Conservation (phyloP, 2,113 vertebrate species). For the Triplophysa tibetana region DNA sequence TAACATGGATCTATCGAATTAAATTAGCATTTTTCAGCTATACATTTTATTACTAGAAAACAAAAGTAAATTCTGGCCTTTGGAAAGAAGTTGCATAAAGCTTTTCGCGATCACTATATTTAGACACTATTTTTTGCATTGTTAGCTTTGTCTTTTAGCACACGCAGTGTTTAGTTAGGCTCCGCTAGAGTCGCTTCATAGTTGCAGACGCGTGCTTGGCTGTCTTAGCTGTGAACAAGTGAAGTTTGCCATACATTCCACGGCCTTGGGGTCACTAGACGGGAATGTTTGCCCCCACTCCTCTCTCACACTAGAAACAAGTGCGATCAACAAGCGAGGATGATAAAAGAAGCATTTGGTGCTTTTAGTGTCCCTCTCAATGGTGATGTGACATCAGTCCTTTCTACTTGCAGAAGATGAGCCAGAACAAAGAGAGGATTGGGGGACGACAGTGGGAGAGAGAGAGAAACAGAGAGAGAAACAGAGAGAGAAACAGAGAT, state of each 20-base stretch:
- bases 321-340: conserved; percentile 50
- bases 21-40: too few relatives aligned
- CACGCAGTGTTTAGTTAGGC: not conserved
- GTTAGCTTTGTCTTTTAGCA: not conserved
- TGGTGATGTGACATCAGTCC: conserved; percentile 11
- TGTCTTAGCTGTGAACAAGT: conserved; percentile 40
- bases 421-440: conserved; percentile 24
- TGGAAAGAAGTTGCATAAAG: not conserved
- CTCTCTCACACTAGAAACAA: conserved; percentile 42
- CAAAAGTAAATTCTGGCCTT: not conserved
- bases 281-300: conserved; percentile 50
- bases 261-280: conserved; percentile 44
- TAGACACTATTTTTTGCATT: not conserved
- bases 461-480: not conserved
- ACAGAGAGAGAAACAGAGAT: not conserved
- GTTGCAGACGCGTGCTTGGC: conserved; percentile 29
- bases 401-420: conserved; percentile 2
- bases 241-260: conserved; percentile 50
- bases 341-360: conserved; percentile 50
- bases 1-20: too few relatives aligned
- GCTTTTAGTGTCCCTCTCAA: conserved; percentile 51
- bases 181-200: not conserved
- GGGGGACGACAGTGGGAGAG: not conserved
- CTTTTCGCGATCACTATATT: not conserved
- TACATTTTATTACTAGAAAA: not conserved